Evolutionary conservation across 2,888 invertebrate species (phyloP), one percentile per base, ranked within the genome.

Genomic region (Chydorus sphaericus): DNA sequence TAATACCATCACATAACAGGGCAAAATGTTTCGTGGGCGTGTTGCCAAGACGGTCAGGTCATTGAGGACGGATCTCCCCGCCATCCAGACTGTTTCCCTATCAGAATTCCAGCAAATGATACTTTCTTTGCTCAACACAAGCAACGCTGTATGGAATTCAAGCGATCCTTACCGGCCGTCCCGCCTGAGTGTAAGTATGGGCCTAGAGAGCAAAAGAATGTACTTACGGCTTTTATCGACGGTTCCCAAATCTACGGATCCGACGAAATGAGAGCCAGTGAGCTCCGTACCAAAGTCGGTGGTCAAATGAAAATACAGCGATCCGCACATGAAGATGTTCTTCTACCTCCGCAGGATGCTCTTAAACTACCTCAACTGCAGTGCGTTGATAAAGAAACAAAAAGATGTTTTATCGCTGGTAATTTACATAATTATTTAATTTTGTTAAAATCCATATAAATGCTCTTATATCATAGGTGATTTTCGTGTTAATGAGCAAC

Each of bases 161-260:
- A 56, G 14, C 52, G 55, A 16, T 55, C 58, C 55, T 16, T 55
- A 26, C 55, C 55, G 20, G 55, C 55, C 31, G 30, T 48, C 3
- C 48, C 49, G 23, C 55, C 55, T 4, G 30, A 48, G 36, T 55
- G 55, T 20, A 55, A 30, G 10, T 55, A 49, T 37, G 55, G 55
- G 6, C 55, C 55, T n/a, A 31, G 55, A 10, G 55, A 55, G 36
- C n/a, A 83, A 80, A 80, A 83, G 80, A 83, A 83, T 65, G 82
- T 85, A 61, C 80, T 82, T 1, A 80, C 84, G 0, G 84, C 85
- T 61, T 83, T 74, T 61, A 66, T 81, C 4, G 88, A 88, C 65
- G 79, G 80, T 0, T 87, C 87, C 0, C 77, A 79, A 5, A 73
- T 86, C 1, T 88, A 87, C 64, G 86, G 87, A 0, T 82, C 80